A percentile compares a stretch with the other conserved stretches of the same genome.
phyloP scores from a whole-genome alignment of 2,797 vertebrate species.

The Alauda arvensis region DNA sequence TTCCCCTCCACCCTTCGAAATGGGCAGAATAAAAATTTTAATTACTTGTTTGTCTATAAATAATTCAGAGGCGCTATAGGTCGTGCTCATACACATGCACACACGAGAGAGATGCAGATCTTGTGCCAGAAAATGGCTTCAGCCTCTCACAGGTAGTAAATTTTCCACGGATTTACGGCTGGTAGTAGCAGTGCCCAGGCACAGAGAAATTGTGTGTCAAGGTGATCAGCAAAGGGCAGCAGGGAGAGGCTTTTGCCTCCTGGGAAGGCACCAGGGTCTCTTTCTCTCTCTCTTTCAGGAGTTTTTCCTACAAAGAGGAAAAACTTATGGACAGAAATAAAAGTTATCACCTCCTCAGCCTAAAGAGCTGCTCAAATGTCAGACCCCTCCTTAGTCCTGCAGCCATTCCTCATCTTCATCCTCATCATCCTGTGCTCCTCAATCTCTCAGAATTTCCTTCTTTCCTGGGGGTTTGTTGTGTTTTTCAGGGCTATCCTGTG shows the following conservation, averaged over 20 bases:
- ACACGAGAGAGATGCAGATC: not conserved
- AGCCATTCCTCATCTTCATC: not conserved
- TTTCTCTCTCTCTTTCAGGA: not conserved
- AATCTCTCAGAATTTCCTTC: not conserved
- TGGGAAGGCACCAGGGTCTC: not conserved
- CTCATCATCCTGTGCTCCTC: not conserved
- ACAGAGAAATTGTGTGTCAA: not conserved
- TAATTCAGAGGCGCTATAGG: not conserved
- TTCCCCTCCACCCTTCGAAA: not conserved
- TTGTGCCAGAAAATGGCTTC: not conserved
- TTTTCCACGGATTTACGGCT: not conserved
- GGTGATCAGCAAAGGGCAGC: not conserved
- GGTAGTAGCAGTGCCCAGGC: not conserved
- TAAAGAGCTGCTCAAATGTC: accelerated
- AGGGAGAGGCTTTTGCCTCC: not conserved
- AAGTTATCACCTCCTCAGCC: not conserved
- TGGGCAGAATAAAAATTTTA: conserved; percentile 44
- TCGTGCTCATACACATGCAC: not conserved
- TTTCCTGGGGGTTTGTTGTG: accelerated
- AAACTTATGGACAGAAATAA: not conserved
- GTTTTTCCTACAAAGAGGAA: not conserved
- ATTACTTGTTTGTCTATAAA: conserved; percentile 50
- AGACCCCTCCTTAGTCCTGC: not conserved
- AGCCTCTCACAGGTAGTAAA: not conserved
- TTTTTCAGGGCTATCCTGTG: not conserved